These are phyloP conservation scores for Epistrophe grossulariae DNA, from an alignment of 2,888 invertebrate genomes.

Conservation along the genomic window DNA sequence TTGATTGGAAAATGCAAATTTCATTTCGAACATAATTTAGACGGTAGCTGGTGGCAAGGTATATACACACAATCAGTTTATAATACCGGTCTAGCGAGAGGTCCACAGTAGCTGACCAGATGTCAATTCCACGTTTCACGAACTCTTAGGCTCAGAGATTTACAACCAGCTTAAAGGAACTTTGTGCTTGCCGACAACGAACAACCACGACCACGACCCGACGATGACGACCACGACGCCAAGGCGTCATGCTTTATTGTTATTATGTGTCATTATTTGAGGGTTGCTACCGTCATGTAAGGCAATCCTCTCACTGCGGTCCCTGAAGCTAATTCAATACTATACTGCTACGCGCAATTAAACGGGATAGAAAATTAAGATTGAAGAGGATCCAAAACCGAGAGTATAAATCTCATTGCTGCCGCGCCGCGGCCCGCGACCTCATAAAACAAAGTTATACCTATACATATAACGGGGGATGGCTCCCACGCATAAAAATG, in stretches of 20 bases:
- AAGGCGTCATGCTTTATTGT: slow-evolving; percentile 66
- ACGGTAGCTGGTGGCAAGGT: slow-evolving; percentile 68
- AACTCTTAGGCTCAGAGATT: slow-evolving; percentile 65
- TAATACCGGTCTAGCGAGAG: slow-evolving; percentile 45
- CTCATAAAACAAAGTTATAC: slow-evolving; percentile 68
- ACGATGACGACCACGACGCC: slow-evolving; percentile 16
- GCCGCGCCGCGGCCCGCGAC: slow-evolving; percentile 69
- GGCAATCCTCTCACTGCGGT: background rate
- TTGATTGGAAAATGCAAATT: slow-evolving; percentile 83
- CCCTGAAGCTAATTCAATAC: slow-evolving; percentile 36
- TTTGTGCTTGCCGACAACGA: background rate
- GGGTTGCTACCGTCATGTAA: slow-evolving; percentile 37
- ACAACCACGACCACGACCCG: background rate
- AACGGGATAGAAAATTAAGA: slow-evolving; percentile 75
- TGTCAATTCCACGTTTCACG: slow-evolving; percentile 68
- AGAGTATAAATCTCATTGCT: slow-evolving; percentile 71
- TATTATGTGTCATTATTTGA: slow-evolving; percentile 74
- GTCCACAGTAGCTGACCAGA: slow-evolving; percentile 81
- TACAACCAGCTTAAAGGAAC: slow-evolving; percentile 31
- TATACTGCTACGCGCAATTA: slow-evolving; percentile 51
- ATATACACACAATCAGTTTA: slow-evolving; percentile 36
- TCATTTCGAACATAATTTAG: slow-evolving; percentile 70
- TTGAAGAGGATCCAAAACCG: slow-evolving; percentile 74
- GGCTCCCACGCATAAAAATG: slow-evolving; percentile 75
- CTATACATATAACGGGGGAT: background rate